Evolutionary conservation across 2,888 invertebrate species (phyloP), one percentile per base, ranked within the genome.

Genomic region (Phragmatobia fuliginosa): DNA sequence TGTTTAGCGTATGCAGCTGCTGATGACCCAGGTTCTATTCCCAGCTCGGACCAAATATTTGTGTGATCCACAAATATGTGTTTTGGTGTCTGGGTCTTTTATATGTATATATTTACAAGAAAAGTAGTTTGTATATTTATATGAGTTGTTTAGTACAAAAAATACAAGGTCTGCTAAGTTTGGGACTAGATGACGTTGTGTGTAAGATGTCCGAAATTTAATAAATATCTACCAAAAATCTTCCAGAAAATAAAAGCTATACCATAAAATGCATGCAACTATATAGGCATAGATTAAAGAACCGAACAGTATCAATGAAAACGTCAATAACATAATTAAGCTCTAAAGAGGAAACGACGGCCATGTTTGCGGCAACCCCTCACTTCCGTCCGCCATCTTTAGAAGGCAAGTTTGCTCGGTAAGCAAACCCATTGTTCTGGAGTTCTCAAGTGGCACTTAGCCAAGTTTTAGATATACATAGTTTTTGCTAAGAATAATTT

Each of bases 351-450:
- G 81, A 81, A 81, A 76, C 71, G 66, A 71, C 83, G 70, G 78
- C 82, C 81, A 80, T 85, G 85, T 84, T 85, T 80, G 80, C 75
- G 76, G 73, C 71, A 63, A 64, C 70, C 62, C 69, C 79, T 61
- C 73, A 80, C 80, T 83, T 85, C 85, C 83, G 84, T 68, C 67
- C 69, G 79, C 85, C 84, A 83, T 85, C 79, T 84, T 81, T 62
- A 69, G 73, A 67, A 66, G 6, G 65, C 73, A 80, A 87, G 80
- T 86, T 85, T 80, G 80, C 78, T 77, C 81, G 74, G 77, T 74
- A 75, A 72, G 77, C 75, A 78, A 80, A 79, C 85, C 76, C 71
- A 81, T 81, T 83, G 81, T 81, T 77, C 74, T 58, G 78, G 74
- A 81, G 78, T 82, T 83, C 76, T 77, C 76, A 74, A 84, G 82